A percentile compares a stretch with the other conserved stretches of the same genome.
Conservation (phyloP, 2,113 vertebrate species). For the Anarhynchus alexandrinus region DNA sequence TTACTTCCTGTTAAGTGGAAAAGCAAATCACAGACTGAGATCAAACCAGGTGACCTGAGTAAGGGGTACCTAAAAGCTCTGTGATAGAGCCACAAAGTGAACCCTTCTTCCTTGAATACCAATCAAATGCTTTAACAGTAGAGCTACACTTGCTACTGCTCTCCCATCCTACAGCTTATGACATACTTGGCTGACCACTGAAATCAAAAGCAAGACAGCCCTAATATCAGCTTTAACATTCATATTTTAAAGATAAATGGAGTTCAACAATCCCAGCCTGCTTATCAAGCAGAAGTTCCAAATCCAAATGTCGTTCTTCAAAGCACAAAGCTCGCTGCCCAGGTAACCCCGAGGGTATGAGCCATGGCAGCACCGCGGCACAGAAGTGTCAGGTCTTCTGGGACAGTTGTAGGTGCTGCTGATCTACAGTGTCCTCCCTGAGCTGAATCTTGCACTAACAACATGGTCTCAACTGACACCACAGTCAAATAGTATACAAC, state of each 20-base stretch:
- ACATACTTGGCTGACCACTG: background rate
- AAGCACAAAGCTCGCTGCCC: background rate
- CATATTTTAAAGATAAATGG: background rate
- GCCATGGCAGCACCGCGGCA: background rate
- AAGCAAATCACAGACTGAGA: background rate
- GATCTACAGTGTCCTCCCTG: accelerated
- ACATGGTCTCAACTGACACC: background rate
- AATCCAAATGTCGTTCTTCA: background rate
- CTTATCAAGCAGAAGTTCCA: background rate
- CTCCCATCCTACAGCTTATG: background rate
- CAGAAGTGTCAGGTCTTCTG: accelerated
- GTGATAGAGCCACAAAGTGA: background rate
- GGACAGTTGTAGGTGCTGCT: background rate
- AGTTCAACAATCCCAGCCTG: background rate
- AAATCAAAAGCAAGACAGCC: background rate
- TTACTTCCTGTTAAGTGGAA: background rate
- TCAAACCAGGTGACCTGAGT: background rate
- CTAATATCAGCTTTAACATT: background rate
- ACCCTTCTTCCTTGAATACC: background rate
- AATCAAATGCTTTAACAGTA: background rate
- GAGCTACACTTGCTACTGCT: background rate
- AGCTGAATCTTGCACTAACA: background rate
- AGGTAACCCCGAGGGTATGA: background rate
- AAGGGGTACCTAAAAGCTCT: background rate
- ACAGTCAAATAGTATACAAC: accelerated